A percentile compares a stretch with the other conserved stretches of the same genome.
These are phyloP conservation scores for Lydus trimaculatus DNA, from an alignment of 2,888 invertebrate genomes.

Conservation along the genomic window DNA sequence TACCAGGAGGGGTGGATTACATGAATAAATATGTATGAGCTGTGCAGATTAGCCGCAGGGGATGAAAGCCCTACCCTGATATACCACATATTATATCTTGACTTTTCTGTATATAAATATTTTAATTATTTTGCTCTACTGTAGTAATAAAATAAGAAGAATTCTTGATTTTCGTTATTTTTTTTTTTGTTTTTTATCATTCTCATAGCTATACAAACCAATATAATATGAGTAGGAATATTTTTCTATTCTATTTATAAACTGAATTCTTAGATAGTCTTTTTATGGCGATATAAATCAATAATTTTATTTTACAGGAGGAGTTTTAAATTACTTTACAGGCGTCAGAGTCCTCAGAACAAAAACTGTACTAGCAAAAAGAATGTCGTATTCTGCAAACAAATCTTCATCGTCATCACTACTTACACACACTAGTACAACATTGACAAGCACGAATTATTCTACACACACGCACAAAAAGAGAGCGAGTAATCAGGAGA, in stretches of 20 bases:
- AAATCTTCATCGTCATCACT: neutral
- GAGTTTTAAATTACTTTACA: neutral
- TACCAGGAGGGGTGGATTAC: conserved; percentile 43
- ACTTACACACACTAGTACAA: too few species aligned
- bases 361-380: neutral
- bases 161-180: neutral
- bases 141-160: neutral
- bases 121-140: conserved; percentile 16
- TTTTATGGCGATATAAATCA: conserved; percentile 4
- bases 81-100: conserved; percentile 9
- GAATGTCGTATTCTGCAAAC: neutral
- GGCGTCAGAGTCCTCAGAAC: neutral
- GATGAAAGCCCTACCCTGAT: conserved; percentile 43
- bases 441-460: too few species aligned
- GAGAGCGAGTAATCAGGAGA: too few species aligned
- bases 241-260: neutral
- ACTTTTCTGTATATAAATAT: conserved; percentile 34
- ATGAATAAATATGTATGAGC: conserved; percentile 53
- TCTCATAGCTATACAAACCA: neutral
- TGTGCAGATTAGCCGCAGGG: conserved; percentile 48
- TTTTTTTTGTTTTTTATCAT: neutral
- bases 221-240: neutral
- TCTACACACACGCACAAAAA: too few species aligned
- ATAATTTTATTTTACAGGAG: neutral
- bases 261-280: neutral